phyloP scores from a whole-genome alignment of 2,888 invertebrate genomes.

The Isoperla grammatica region DNA sequence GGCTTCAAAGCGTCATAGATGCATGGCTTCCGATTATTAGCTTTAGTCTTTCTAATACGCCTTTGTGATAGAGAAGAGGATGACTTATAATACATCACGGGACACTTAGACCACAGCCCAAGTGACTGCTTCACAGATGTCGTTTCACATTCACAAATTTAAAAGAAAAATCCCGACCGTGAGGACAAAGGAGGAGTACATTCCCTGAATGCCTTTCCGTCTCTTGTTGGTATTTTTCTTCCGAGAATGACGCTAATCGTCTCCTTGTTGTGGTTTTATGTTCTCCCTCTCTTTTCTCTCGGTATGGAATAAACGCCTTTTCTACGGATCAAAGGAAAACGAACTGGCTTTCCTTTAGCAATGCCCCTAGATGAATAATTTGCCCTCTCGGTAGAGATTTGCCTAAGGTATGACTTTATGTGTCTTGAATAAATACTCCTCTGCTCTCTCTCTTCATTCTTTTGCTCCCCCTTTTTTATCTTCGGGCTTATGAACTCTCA shows the following conservation, averaged over 20 bases:
- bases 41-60: slow-evolving; percentile 16
- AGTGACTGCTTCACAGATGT: slow-evolving; percentile 5
- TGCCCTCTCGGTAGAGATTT: slow-evolving; percentile 20
- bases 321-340: slow-evolving; percentile 25
- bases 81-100: slow-evolving; percentile 4
- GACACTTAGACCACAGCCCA: slow-evolving; percentile 15
- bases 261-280: slow-evolving; percentile 25
- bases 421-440: slow-evolving; percentile 28
- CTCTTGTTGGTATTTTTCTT: slow-evolving; percentile 18
- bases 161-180: slow-evolving; percentile 24
- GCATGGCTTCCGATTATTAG: slow-evolving; percentile 16
- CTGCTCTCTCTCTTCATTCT: slow-evolving; percentile 23
- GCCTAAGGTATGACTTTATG: slow-evolving; percentile 21
- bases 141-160: slow-evolving; percentile 19
- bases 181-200: slow-evolving; percentile 21
- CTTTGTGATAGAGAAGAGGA: slow-evolving; percentile 9
- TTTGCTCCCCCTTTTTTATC: slow-evolving; percentile 27
- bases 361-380: slow-evolving; percentile 17
- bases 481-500: slow-evolving; percentile 29
- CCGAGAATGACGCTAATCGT: slow-evolving; percentile 23
- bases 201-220: slow-evolving; percentile 14
- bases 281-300: slow-evolving; percentile 23
- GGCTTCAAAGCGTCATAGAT: slow-evolving; percentile 4
- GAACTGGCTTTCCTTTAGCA: slow-evolving; percentile 20
- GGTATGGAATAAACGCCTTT: slow-evolving; percentile 26